Evolutionary conservation across 1,140 invertebrate genomes (phyloP).

Genomic region (Drosophila oshimai): DNA sequence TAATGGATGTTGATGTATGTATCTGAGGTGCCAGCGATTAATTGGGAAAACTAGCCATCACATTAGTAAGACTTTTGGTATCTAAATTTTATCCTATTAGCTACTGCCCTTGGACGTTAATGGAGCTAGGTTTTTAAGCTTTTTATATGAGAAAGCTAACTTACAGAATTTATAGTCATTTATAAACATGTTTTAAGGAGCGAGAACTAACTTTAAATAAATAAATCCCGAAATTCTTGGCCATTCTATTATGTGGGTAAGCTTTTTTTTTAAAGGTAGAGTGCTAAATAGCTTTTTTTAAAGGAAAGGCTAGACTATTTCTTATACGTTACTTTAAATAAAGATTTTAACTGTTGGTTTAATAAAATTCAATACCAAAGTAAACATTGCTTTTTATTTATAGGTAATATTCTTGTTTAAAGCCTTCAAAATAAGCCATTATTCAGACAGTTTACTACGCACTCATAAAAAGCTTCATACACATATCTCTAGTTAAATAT

Average conservation of each 20-base stretch:
- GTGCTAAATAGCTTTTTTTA: too few relatives aligned
- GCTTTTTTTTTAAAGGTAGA: too few relatives aligned
- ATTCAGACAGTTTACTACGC: background rate
- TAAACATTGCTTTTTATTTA: background rate
- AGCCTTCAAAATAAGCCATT: background rate
- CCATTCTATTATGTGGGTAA: too few relatives aligned
- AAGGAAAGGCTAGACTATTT: too few relatives aligned
- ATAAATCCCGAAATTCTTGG: too few relatives aligned
- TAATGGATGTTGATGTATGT: constrained; percentile 21
- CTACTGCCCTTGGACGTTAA: background rate
- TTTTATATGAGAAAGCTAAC: background rate
- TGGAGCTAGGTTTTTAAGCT: background rate
- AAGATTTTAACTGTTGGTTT: too few relatives aligned
- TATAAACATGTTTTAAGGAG: too few relatives aligned
- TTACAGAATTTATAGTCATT: too few relatives aligned
- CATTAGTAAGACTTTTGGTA: background rate
- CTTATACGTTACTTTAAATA: too few relatives aligned
- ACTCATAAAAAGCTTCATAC: background rate
- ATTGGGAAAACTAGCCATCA: constrained; percentile 10
- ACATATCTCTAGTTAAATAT: background rate
- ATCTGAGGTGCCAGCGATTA: constrained; percentile 19
- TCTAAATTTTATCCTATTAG: background rate
- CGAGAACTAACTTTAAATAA: too few relatives aligned
- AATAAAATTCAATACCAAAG: background rate
- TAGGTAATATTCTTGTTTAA: background rate